A percentile compares a stretch with the other conserved stretches of the same genome.
These are phyloP conservation scores for Podargus strigoides DNA, from an alignment of 2,797 vertebrate species.

Conservation along the genomic window DNA sequence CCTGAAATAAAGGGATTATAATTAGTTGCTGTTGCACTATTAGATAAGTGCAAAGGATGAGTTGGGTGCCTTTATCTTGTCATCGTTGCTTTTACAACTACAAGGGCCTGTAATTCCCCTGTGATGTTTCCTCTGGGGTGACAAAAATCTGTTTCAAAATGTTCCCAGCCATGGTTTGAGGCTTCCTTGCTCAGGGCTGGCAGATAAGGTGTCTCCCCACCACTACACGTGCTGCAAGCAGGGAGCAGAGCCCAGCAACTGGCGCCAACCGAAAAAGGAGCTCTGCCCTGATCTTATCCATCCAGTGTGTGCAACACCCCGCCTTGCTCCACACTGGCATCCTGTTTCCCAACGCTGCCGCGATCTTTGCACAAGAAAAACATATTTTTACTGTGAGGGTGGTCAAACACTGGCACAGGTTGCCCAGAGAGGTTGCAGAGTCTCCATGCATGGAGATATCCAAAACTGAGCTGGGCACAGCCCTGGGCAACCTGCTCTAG, in stretches of 20 bases:
- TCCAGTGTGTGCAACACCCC: background rate
- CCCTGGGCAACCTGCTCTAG: background rate
- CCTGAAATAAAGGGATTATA: background rate
- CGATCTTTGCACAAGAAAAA: background rate
- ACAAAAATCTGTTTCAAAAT: constrained; percentile 53
- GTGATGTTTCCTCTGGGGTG: constrained; percentile 14
- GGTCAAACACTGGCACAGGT: background rate
- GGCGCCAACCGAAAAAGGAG: constrained; percentile 58
- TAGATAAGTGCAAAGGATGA: background rate
- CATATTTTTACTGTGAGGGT: background rate
- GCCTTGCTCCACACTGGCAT: background rate
- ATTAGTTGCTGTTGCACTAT: background rate
- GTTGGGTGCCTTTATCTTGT: background rate
- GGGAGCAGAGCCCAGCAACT: constrained; percentile 34
- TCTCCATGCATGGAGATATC: background rate
- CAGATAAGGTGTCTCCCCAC: constrained; percentile 60
- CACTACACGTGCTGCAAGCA: background rate
- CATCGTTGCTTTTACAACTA: background rate
- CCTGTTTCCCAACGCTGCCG: background rate
- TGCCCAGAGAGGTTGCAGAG: background rate
- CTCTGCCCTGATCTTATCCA: constrained; percentile 67
- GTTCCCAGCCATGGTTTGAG: constrained; percentile 23
- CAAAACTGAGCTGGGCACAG: background rate
- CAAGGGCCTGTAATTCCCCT: background rate
- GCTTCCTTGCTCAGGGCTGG: constrained; percentile 23